Conservation (phyloP, 2,888 invertebrate genomes). For the Trachelus iudaicus region DNA sequence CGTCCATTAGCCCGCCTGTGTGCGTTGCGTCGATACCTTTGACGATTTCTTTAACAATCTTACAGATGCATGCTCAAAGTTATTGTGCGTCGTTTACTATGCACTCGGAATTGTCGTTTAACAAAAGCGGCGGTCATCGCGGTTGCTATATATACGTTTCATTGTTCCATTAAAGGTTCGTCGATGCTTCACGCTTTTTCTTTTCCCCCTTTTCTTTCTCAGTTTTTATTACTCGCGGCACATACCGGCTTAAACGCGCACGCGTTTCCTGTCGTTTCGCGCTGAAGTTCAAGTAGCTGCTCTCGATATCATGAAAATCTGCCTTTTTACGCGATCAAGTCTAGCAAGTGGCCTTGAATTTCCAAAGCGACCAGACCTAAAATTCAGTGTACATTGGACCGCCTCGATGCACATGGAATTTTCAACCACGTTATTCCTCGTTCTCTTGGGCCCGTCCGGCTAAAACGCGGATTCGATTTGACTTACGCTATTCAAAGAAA, state of each 20-base stretch:
- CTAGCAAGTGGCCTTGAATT: background rate
- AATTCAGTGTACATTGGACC: background rate
- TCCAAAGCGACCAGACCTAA: background rate
- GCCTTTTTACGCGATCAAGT: background rate
- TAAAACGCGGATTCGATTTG: background rate
- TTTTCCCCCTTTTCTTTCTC: background rate
- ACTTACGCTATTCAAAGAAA: background rate
- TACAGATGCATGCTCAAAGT: background rate
- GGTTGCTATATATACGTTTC: background rate
- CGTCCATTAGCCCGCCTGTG: background rate
- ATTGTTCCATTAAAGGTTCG: background rate
- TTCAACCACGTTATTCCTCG: background rate
- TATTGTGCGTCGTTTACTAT: background rate
- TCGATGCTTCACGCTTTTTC: background rate
- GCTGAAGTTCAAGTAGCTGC: background rate
- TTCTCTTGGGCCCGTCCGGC: background rate
- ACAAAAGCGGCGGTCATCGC: background rate
- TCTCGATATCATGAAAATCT: background rate
- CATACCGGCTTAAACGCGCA: background rate
- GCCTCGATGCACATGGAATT: background rate
- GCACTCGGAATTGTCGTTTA: background rate
- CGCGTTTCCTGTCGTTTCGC: background rate
- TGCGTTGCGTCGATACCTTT: background rate
- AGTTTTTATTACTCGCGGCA: background rate
- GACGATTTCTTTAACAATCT: background rate